Evolutionary conservation across 2,113 vertebrate genomes (phyloP), one percentile per base, ranked within the genome.

Genomic region (Zosterops borbonicus): DNA sequence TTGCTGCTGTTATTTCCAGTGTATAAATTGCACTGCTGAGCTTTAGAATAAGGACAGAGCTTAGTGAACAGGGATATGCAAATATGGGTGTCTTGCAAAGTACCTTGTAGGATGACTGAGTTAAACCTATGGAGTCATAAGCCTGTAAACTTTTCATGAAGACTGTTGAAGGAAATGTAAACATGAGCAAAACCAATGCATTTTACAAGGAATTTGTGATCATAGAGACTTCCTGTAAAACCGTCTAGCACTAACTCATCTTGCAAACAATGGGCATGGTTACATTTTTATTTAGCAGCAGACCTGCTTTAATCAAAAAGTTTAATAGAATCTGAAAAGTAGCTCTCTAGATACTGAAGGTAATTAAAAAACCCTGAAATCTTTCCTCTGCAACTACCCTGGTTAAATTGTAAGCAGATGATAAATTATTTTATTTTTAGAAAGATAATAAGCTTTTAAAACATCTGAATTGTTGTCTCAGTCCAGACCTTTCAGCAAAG

Each of bases 371-470:
- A 2, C 0, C 5, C 65, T n/a, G 10, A 91, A 75, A 75, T 9
- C 47, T 94, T 89, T 82, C 52, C 42, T 89, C 73, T 89, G 33
- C 21, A 67, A 58, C 9, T 90, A 27, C 50, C 70, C 8, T 12
- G 53, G 31, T 91, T 94, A 86, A 94, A 82, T 89, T 35, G 41
- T 60, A 42, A 90, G 35, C 71, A 94, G 87, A 77, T 79, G 14
- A 92, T 76, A 87, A 67, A 83, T 69, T 5, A 31, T 74, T 81
- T 60, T 11, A 46, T 77, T 94, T 95, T 64, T 27, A 87, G 42
- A 53, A 90, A 41, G 31, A 74, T 68, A 83, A 93, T 79, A 91
- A 37, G 41, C 20, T 94, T 95, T 93, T 41, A 49, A 93, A 94
- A 46, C 55, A 33, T 46, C 24, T 47, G 60, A 69, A 60, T 73